Base-by-base conservation (phyloP, 2,113 vertebrate genomes). In the Oncorhynchus keta region DNA sequence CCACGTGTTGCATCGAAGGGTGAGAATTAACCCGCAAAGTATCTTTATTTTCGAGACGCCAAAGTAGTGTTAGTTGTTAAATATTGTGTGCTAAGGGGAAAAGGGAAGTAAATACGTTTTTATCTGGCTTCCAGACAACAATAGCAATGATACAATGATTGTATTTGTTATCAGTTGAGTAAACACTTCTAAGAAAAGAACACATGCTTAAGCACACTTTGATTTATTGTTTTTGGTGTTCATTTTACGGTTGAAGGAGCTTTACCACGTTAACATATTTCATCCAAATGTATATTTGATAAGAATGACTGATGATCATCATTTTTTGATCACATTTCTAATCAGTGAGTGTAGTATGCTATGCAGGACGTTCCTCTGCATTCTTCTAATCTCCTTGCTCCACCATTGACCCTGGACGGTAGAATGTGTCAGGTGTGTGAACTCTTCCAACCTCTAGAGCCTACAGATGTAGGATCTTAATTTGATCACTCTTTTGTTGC, bases 1-100 rank as follows among this genome's bases (percentile, higher is more conserved):
- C 76, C 80, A 85, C 71, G 67, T 77, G 81, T 81, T 79, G 72
- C 61, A 39, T 30, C 39, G 8, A 39, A 39, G 8, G 39, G 39
- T 24, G n/a, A 12, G 68, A 45, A 39, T 48, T 20, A 24, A 13
- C 18, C 35, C 0, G 39, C 39, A 39, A 39, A 39, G 8, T 39
- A 2, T 39, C 39, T 39, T 39, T 39, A 39, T 39, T 39, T 39
- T 9, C 39, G 8, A 9, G 39, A 39, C 39, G 2, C 39, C 39
- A 39, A 39, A 39, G 39, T 39, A 39, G 39, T 57, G 51, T 57
- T 57, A 16, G 51, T 20, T 57, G 18, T 57, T 57, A 57, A 57
- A 57, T 16, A 57, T 3, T 20, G 64, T 6, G 4, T 28, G 39
- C 57, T 16, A 30, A 55, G 64, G 76, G 39, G 39, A 39, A 39